Evolutionary conservation across 2,797 vertebrate genomes (phyloP), one percentile per base, ranked within the genome.

Genomic region (Anableps anableps): DNA sequence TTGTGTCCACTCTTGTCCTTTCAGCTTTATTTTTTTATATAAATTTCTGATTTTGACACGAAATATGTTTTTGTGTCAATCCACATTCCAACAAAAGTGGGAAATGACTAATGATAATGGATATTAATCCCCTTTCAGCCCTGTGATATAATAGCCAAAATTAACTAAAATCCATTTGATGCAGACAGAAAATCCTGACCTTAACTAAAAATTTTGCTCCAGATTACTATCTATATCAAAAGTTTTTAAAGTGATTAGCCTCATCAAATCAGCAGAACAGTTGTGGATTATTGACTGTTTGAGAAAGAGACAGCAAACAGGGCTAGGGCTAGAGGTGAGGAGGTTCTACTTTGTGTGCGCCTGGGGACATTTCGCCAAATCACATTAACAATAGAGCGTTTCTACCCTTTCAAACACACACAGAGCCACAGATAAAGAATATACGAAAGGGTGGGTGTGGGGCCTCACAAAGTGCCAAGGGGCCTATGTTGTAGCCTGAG

Each of bases 331-430:
- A 93, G 82, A 92, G 91, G 91, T 92, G 83, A 89, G 82, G 95
- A 96, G 96, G 96, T 94, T 84, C 94, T 93, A 95, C 94, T 96
- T 94, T 95, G 92, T 96, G 95, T 94, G 92, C 91, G 94, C 96
- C 96, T 2, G 88, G 88, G 95, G 97, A 96, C 94, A 93, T 92
- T 89, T 91, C 94, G 96, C 96, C 96, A 94, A 98, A 97, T 97
- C 97, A 97, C 96, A 97, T 98, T 97, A 97, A 94, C 95, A 97
- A 96, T 96, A 96, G 97, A 95, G 29, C 94, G 95, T 92, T 95
- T 95, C 95, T 95, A 96, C 91, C 47, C 85, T 36, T 76, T 47
- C 81, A 64, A 88, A 68, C 81, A 76, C 71, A 80, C 75, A 76
- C 38, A 85, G 62, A 50, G 68, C 84, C 60, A 82, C 74, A 85